Evolutionary conservation across 2,113 vertebrate genomes (phyloP).

Genomic region (Galemys pyrenaicus): DNA sequence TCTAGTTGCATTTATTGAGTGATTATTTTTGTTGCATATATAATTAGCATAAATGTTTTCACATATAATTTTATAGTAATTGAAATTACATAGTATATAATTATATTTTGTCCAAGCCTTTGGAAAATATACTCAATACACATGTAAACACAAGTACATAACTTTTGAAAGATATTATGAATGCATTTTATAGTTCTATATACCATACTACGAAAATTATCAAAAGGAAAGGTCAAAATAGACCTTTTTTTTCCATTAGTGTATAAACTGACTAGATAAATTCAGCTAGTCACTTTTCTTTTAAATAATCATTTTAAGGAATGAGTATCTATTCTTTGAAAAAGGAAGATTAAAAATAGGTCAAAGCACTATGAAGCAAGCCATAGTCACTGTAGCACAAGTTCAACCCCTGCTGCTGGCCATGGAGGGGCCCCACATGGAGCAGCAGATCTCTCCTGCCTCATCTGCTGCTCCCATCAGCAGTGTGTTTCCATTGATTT

Average conservation of each 20-base stretch:
- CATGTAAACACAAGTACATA: neutral
- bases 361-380: too few relatives aligned
- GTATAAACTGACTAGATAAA: neutral
- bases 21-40: neutral
- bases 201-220: neutral
- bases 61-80: neutral
- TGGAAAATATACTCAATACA: neutral
- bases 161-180: neutral
- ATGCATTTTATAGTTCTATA: neutral
- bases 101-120: neutral
- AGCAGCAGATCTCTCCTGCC: too few relatives aligned
- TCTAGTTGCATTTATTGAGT: neutral
- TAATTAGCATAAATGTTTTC: constrained; percentile 2
- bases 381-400: too few relatives aligned
- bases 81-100: neutral
- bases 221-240: neutral
- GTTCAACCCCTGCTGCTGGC: too few relatives aligned
- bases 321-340: neutral
- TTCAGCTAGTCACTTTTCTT: neutral
- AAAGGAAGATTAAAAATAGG: too few relatives aligned
- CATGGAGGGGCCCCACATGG: too few relatives aligned
- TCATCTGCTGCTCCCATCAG: too few relatives aligned
- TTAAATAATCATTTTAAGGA: neutral
- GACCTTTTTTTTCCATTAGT: neutral
- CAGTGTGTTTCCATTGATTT: too few relatives aligned